A percentile compares a stretch with the other conserved stretches of the same genome.
These are phyloP conservation scores for Euwallacea similis DNA, from an alignment of 1,140 invertebrate species.

Conservation along the genomic window DNA sequence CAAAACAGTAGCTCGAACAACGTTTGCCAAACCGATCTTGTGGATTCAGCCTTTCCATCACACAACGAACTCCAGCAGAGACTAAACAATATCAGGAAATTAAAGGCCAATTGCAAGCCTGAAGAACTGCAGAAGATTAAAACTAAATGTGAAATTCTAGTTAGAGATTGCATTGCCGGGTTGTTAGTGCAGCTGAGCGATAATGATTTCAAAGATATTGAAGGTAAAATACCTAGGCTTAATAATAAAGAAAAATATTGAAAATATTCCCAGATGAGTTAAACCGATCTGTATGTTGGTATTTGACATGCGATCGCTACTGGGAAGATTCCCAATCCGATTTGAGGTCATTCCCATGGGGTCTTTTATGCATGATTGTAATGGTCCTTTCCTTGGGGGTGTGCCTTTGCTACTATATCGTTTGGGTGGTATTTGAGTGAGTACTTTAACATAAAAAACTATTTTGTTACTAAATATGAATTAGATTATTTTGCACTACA, in stretches of 20 bases:
- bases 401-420: constrained; percentile 86
- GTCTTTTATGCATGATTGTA: constrained; percentile 71
- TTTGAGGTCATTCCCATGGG: constrained; percentile 77
- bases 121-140: constrained; percentile 77
- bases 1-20: constrained; percentile 51
- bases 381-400: constrained; percentile 77
- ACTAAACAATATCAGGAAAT: constrained; percentile 68
- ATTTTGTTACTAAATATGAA: neutral
- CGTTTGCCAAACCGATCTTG: constrained; percentile 65
- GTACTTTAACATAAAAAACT: constrained; percentile 49
- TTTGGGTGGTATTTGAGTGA: constrained; percentile 89
- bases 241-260: neutral
- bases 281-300: constrained; percentile 86
- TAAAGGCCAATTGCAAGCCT: constrained; percentile 79
- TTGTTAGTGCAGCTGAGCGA: constrained; percentile 76
- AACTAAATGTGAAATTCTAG: constrained; percentile 59
- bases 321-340: constrained; percentile 82
- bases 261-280: constrained; percentile 69
- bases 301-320: constrained; percentile 87
- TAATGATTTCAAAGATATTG: constrained; percentile 81
- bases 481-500: constrained; percentile 10
- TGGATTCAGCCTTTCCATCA: constrained; percentile 69
- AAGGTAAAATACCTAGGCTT: constrained; percentile 62
- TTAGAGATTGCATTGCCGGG: constrained; percentile 76
- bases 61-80: constrained; percentile 64